Percentiles rank a stretch among this genome's conserved stretches.
phyloP scores from a whole-genome alignment of 2,797 vertebrate species.

The Lepus oiostolus region DNA sequence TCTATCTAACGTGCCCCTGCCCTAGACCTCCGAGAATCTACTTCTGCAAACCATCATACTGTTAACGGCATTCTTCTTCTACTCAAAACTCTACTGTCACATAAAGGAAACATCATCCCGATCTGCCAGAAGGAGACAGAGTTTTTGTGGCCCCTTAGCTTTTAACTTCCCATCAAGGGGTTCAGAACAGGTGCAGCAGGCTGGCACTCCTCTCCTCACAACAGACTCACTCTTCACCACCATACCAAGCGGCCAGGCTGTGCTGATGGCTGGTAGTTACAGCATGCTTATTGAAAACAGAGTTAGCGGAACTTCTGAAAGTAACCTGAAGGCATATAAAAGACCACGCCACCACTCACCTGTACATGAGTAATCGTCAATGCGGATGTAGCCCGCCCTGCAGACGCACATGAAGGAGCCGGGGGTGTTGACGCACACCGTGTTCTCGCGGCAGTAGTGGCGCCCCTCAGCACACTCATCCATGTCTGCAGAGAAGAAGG shows the following conservation, averaged over 20 bases:
- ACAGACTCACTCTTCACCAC: background rate
- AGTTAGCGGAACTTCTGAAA: background rate
- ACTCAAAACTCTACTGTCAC: constrained; percentile 20
- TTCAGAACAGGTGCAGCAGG: background rate
- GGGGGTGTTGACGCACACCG: constrained; percentile 95
- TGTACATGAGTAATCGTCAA: constrained; percentile 98
- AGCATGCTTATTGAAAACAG: background rate
- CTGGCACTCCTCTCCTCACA: background rate
- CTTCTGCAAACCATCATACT: constrained; percentile 49
- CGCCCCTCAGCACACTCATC: constrained; percentile 96
- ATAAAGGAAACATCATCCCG: background rate
- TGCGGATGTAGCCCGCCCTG: constrained; percentile 95
- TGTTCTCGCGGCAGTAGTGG: constrained; percentile 97
- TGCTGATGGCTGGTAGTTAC: background rate
- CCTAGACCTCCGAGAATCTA: background rate
- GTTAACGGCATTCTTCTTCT: background rate
- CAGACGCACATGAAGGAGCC: constrained; percentile 98
- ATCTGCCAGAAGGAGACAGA: too few species aligned
- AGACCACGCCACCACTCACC: constrained; percentile 87
- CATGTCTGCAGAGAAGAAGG: constrained; percentile 90
- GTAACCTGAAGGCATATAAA: background rate
- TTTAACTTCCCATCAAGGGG: background rate
- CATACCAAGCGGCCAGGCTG: background rate
- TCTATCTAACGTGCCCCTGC: background rate
- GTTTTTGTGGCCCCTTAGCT: background rate